Evolutionary conservation across 2,888 invertebrate genomes (phyloP).

Genomic region (Cepaea hortensis): DNA sequence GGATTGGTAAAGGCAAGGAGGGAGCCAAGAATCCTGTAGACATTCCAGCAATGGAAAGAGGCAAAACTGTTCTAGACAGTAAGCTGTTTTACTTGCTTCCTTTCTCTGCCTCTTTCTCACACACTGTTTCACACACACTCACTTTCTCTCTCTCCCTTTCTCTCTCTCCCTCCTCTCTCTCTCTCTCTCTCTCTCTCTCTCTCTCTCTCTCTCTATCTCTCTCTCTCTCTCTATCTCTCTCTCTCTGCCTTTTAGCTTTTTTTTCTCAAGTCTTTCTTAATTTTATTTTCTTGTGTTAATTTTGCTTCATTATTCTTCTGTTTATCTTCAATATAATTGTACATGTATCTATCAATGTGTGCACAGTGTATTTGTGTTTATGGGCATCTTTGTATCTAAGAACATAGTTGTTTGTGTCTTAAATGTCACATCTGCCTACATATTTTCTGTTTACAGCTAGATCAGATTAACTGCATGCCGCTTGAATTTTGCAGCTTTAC

Average conservation of each 20-base stretch:
- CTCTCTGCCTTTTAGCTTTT: neutral
- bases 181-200: neutral
- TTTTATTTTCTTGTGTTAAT: neutral
- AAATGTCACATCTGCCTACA: too few relatives aligned
- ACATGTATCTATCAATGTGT: too few relatives aligned
- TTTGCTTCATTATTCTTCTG: too few relatives aligned
- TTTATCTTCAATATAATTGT: too few relatives aligned
- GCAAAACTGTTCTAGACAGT: slow-evolving; percentile 72
- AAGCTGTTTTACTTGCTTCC: slow-evolving; percentile 50
- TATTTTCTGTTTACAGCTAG: too few relatives aligned
- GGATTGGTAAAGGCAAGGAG: slow-evolving; percentile 70
- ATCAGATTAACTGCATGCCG: too few relatives aligned
- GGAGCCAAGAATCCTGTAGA: slow-evolving; percentile 64
- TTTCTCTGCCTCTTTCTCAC: neutral
- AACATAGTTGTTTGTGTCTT: too few relatives aligned
- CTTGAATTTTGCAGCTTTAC: too few relatives aligned
- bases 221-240: neutral
- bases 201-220: neutral
- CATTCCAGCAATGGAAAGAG: slow-evolving; percentile 70
- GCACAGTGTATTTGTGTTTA: too few relatives aligned
- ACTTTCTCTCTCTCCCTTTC: neutral
- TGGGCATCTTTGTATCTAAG: too few relatives aligned
- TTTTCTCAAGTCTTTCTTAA: neutral
- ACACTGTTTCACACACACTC: neutral
- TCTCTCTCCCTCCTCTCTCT: neutral